A percentile compares a stretch with the other conserved stretches of the same genome.
These are phyloP conservation scores for Agrotis puta DNA, from an alignment of 2,888 invertebrate genomes.

Conservation along the genomic window DNA sequence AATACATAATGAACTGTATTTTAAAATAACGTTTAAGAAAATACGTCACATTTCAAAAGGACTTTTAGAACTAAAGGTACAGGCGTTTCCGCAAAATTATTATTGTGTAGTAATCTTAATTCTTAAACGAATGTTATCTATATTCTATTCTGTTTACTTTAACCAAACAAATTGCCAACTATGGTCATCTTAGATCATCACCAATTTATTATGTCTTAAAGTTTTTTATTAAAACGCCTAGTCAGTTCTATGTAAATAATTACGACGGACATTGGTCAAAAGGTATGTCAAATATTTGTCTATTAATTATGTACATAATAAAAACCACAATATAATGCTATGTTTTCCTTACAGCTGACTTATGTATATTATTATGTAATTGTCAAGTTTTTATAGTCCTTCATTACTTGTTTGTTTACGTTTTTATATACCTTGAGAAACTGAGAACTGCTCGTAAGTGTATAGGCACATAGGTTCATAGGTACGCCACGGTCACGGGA, in stretches of 20 bases:
- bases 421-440: neutral
- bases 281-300: slow-evolving; percentile 25
- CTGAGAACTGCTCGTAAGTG: neutral
- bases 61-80: too few species aligned
- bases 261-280: slow-evolving; percentile 1
- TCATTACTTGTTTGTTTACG: neutral
- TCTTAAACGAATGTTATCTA: slow-evolving; percentile 4
- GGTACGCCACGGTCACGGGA: too few species aligned
- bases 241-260: slow-evolving; percentile 7
- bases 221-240: neutral
- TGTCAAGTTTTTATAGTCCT: neutral
- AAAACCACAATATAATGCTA: slow-evolving; percentile 3
- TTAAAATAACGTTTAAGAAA: too few species aligned
- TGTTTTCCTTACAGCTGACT: slow-evolving; percentile 26
- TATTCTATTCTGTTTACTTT: neutral
- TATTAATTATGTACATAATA: slow-evolving; percentile 1
- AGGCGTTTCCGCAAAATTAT: too few species aligned
- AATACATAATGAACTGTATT: too few species aligned
- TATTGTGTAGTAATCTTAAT: too few species aligned
- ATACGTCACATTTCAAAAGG: too few species aligned
- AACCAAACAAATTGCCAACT: neutral
- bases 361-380: neutral
- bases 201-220: neutral
- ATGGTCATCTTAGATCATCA: slow-evolving; percentile 21
- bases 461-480: neutral